Base-by-base conservation (phyloP, 1,140 invertebrate genomes). In the Solenopsis fugax region DNA sequence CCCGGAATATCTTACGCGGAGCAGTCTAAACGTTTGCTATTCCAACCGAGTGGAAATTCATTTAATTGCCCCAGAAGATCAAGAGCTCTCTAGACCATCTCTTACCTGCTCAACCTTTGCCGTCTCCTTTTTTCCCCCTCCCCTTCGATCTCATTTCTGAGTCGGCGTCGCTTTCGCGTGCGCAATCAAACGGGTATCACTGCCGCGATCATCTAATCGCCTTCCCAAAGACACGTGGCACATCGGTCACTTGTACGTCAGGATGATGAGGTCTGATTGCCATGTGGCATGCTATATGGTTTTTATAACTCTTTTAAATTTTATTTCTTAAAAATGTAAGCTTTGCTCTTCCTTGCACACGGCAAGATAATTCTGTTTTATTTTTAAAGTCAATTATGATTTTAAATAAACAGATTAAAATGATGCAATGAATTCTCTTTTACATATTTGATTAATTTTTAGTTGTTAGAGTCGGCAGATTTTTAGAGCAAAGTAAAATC, bases 1-100 rank as follows among this genome's bases (percentile, higher is more conserved):
- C 76, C 67, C 48, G 87, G 89, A 92, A 91, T 91, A 92, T 92
- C 90, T 92, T 91, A 89, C 76, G 86, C 86, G 85, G 90, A 88
- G 50, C 90, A 86, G 90, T 89, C 90, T 91, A 91, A 91, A 91
- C 90, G 88, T 89, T 91, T 91, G 90, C 90, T 89, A 91, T 91
- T 91, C 86, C 88, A 91, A 29, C 85, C 90, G 88, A 91, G 88
- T 91, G 90, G 90, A 91, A 91, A 91, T 91, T 91, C 90, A 89
- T 91, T 91, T 91, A 91, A 91, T 91, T 91, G 90, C 90, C 82
- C 84, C 86, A 88, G 85, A 91, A 89, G 90, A 91, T 91, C 87
- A 89, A 91, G 91, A 89, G 89, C 89, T 80, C 90, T 84, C 82
- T 24, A 37, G 80, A 73, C 69, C 52, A 73, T 73, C 56, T 29